Evolutionary conservation across 2,797 vertebrate species (phyloP).

Genomic region (Vultur gryphus): DNA sequence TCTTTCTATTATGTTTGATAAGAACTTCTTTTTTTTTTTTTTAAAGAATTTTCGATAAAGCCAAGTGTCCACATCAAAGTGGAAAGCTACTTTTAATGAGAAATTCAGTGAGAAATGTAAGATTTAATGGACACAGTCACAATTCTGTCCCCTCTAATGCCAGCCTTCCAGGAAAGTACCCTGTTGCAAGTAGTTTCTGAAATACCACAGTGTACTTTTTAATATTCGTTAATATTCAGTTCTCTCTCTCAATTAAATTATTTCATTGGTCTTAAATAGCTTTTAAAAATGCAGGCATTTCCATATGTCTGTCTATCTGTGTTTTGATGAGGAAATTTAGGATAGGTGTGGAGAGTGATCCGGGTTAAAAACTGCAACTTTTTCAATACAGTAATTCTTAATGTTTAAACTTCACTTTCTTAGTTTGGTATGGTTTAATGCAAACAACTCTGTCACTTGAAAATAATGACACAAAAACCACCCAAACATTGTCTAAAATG

Average conservation of each 20-base stretch:
- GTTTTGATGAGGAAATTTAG: not conserved
- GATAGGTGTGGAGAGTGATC: not conserved
- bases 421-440: not conserved
- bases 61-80: not conserved
- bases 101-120: not conserved
- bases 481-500: not conserved
- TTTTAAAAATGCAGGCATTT: not conserved
- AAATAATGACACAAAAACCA: not conserved
- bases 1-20: not conserved
- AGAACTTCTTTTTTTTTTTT: not conserved
- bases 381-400: not conserved
- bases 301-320: not conserved
- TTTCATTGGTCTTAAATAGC: not conserved
- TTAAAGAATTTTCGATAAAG: not conserved
- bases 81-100: not conserved
- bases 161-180: not conserved
- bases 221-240: not conserved
- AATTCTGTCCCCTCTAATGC: not conserved
- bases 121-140: not conserved
- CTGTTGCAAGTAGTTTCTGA: not conserved
- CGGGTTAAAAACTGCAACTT: not conserved
- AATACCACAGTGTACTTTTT: not conserved
- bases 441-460: not conserved
- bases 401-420: not conserved
- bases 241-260: not conserved